A percentile compares a stretch with the other conserved stretches of the same genome.
Conservation (phyloP, 2,113 vertebrate species). For the Pitta sordida region DNA sequence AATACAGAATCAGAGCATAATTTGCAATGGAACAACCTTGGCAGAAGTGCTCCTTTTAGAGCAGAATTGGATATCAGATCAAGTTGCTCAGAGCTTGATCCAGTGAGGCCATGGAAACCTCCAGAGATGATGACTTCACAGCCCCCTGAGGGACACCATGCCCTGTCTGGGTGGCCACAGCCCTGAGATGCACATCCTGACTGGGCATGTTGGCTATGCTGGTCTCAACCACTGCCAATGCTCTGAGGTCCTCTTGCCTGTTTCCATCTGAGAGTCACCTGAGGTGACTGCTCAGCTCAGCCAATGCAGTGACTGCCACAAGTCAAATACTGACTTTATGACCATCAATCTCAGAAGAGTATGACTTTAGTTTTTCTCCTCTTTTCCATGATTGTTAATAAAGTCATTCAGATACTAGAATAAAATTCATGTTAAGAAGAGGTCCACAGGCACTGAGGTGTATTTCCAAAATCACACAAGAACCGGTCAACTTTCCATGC, state of each 20-base stretch:
- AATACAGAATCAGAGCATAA: not conserved
- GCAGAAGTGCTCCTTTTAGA: not conserved
- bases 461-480: not conserved
- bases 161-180: not conserved
- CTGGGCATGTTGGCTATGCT: accelerated
- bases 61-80: accelerated
- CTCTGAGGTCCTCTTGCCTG: not conserved
- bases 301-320: not conserved
- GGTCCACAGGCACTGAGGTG: not conserved
- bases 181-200: not conserved
- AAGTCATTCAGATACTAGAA: not conserved
- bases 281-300: no score
- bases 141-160: not conserved
- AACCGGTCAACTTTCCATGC: not conserved
- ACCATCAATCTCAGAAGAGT: not conserved
- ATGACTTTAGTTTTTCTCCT: not conserved
- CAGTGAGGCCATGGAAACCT: not conserved
- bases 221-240: not conserved
- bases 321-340: not conserved
- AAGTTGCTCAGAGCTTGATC: not conserved
- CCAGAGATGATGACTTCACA: not conserved
- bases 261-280: not conserved
- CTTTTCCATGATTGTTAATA: not conserved
- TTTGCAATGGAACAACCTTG: not conserved
- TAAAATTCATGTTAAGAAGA: not conserved